Evolutionary conservation across 2,888 invertebrate genomes (phyloP).

Genomic region (Meta bourneti): DNA sequence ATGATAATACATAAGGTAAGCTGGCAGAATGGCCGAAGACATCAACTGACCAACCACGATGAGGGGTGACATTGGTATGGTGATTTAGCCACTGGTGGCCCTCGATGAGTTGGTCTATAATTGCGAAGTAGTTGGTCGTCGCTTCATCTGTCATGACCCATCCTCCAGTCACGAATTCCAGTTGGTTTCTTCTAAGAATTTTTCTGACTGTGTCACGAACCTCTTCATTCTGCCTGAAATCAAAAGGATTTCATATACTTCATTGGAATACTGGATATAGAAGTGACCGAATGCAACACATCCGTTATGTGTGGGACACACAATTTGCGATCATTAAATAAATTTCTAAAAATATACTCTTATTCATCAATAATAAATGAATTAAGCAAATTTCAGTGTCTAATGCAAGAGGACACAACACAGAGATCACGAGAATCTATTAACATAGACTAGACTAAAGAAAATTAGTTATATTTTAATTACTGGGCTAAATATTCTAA

Average conservation of each 20-base stretch:
- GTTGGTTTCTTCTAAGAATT: conserved; percentile 89
- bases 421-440: too few relatives aligned
- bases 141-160: conserved; percentile 99
- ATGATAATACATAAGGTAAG: conserved; percentile 92
- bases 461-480: too few relatives aligned
- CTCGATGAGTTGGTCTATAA: conserved; percentile 95
- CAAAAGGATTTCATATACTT: not conserved
- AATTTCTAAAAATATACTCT: not conserved
- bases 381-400: too few relatives aligned
- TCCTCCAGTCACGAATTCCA: conserved; percentile 95
- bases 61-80: conserved; percentile 88
- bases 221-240: conserved; percentile 43
- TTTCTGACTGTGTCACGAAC: conserved; percentile 84
- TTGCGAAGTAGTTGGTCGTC: conserved; percentile 91
- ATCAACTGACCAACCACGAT: conserved; percentile 96
- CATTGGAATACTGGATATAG: too few relatives aligned
- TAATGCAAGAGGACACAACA: too few relatives aligned
- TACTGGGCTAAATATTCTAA: too few relatives aligned
- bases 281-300: too few relatives aligned
- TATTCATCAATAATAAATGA: not conserved
- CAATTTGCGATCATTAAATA: not conserved
- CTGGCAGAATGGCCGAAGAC: conserved; percentile 98
- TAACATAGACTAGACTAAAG: too few relatives aligned
- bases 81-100: conserved; percentile 94
- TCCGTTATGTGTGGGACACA: not conserved